Conservation (phyloP, 2,797 vertebrate genomes). For the Gastrophryne carolinensis region DNA sequence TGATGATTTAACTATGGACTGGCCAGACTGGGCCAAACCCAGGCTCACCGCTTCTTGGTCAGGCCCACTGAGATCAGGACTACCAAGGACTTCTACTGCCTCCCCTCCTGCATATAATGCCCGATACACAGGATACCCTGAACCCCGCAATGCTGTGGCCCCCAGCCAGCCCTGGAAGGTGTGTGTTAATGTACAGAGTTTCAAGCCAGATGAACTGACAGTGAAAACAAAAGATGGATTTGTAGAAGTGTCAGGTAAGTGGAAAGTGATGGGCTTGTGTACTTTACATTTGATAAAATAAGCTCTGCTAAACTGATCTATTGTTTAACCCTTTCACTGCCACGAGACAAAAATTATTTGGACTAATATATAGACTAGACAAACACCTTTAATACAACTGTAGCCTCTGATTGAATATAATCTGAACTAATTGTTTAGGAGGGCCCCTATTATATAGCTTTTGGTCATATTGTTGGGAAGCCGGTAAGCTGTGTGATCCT, state of each 20-base stretch:
- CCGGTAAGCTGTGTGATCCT: too few species aligned
- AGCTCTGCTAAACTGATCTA: background rate
- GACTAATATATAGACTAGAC: too few species aligned
- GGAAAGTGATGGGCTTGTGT: too few species aligned
- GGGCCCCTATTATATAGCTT: too few species aligned
- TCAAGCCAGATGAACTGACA: constrained; percentile 87
- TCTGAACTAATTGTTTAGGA: too few species aligned
- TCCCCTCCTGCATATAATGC: constrained; percentile 70
- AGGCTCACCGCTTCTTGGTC: constrained; percentile 83
- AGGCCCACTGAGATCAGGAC: constrained; percentile 75
- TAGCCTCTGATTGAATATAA: too few species aligned
- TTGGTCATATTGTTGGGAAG: too few species aligned
- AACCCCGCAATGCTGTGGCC: constrained; percentile 75
- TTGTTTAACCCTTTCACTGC: background rate
- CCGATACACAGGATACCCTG: constrained; percentile 74
- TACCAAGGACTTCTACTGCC: constrained; percentile 69
- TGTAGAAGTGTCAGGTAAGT: constrained; percentile 96
- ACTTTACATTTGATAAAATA: too few species aligned
- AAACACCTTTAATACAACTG: too few species aligned
- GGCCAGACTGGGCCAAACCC: constrained; percentile 91
- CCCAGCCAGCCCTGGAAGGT: constrained; percentile 95
- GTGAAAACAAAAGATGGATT: constrained; percentile 94
- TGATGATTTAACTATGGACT: constrained; percentile 87
- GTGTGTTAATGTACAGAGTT: constrained; percentile 97
- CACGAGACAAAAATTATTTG: too few species aligned